phyloP scores from a whole-genome alignment of 2,888 invertebrate genomes.

The Peribatodes rhomboidaria region DNA sequence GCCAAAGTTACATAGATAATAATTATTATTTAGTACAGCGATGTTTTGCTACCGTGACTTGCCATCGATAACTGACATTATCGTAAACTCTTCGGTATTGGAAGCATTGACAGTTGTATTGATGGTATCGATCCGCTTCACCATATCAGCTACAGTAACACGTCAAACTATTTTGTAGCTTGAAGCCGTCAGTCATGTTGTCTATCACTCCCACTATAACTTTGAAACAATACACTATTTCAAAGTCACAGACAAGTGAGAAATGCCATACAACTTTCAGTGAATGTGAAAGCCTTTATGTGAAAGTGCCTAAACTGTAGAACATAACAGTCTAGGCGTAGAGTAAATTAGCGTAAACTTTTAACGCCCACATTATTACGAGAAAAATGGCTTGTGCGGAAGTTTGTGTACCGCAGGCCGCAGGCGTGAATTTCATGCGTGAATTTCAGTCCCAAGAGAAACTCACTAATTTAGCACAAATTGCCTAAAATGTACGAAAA shows the following conservation, averaged over 20 bases:
- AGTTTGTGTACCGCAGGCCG: neutral
- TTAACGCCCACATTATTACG: neutral
- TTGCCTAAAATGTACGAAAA: slow-evolving; percentile 12
- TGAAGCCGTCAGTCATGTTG: neutral
- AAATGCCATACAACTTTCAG: slow-evolving; percentile 6
- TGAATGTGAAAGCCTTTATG: neutral
- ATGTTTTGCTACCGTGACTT: slow-evolving; percentile 6
- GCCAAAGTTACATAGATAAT: slow-evolving; percentile 2
- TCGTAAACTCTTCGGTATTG: slow-evolving; percentile 1
- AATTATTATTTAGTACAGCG: slow-evolving; percentile 6
- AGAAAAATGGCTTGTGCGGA: neutral
- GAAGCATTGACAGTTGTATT: slow-evolving; percentile 15
- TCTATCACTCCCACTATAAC: neutral
- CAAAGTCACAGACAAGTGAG: slow-evolving; percentile 2
- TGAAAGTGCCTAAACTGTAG: neutral
- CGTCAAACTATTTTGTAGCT: slow-evolving; percentile 21
- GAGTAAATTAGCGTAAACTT: neutral
- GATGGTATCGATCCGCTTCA: neutral
- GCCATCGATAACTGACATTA: slow-evolving; percentile 14
- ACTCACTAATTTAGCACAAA: neutral
- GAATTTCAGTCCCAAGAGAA: neutral
- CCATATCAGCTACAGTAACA: neutral
- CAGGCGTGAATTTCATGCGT: neutral
- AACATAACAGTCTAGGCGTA: neutral
- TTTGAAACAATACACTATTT: slow-evolving; percentile 27